These are phyloP conservation scores for Idaea straminata DNA, from an alignment of 2,888 invertebrate genomes.

Conservation along the genomic window DNA sequence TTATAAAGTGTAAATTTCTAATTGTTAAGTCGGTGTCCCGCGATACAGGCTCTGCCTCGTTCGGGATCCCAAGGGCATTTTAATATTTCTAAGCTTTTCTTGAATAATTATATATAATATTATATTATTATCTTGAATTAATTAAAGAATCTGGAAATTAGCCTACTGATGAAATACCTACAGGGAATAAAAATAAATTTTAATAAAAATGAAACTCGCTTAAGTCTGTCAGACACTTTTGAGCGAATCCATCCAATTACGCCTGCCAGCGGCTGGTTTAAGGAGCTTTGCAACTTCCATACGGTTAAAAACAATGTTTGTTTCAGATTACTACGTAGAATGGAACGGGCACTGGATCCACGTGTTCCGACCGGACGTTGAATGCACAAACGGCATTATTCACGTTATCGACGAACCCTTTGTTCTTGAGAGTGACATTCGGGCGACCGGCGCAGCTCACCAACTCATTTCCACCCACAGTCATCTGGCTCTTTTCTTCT, in stretches of 20 bases:
- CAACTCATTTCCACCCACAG: slow-evolving; percentile 43
- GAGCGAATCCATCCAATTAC: background rate
- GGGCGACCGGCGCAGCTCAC: slow-evolving; percentile 80
- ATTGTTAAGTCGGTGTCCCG: too few species aligned
- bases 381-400: slow-evolving; percentile 97
- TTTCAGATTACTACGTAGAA: slow-evolving; percentile 88
- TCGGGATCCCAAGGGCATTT: too few species aligned
- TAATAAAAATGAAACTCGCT: too few species aligned
- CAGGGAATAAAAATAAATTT: too few species aligned
- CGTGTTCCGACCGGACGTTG: slow-evolving; percentile 94
- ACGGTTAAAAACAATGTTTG: slow-evolving; percentile 18
- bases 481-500: slow-evolving; percentile 44
- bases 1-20: too few species aligned
- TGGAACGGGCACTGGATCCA: slow-evolving; percentile 92
- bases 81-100: too few species aligned
- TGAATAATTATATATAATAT: too few species aligned
- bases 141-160: too few species aligned
- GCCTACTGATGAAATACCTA: too few species aligned
- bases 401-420: slow-evolving; percentile 96
- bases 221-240: background rate
- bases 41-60: too few species aligned
- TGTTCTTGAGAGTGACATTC: slow-evolving; percentile 90
- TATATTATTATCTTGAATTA: too few species aligned
- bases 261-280: background rate
- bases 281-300: background rate